These are phyloP conservation scores for Drosophila antonietae DNA, from an alignment of 2,888 invertebrate species.

Conservation along the genomic window DNA sequence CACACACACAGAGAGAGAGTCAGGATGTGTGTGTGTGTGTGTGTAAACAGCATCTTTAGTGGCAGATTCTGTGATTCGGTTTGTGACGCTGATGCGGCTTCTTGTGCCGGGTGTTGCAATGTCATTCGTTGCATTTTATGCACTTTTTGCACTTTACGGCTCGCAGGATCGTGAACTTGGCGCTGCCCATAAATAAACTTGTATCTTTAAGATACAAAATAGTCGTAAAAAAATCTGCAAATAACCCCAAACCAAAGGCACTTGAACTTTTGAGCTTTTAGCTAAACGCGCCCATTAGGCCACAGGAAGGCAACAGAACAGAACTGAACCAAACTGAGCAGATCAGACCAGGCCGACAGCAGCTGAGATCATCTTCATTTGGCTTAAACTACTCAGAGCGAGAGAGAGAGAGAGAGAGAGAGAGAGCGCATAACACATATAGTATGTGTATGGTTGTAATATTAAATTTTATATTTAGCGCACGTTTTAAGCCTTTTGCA, in stretches of 20 bases:
- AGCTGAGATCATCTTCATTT: constrained; percentile 33
- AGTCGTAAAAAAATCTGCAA: constrained; percentile 77
- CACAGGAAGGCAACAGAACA: constrained; percentile 19
- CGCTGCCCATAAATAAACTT: constrained; percentile 75
- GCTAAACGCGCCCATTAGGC: constrained; percentile 38
- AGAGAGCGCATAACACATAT: constrained; percentile 25
- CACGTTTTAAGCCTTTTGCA: constrained; percentile 69
- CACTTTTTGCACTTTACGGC: constrained; percentile 76
- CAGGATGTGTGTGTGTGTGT: not conserved
- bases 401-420: not conserved
- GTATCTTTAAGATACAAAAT: constrained; percentile 76
- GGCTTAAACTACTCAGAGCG: constrained; percentile 6
- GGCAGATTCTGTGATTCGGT: constrained; percentile 70
- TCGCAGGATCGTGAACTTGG: constrained; percentile 55
- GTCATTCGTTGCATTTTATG: constrained; percentile 77
- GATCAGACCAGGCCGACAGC: constrained; percentile 21
- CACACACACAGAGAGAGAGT: constrained; percentile 8
- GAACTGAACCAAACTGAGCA: not conserved
- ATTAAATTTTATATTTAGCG: constrained; percentile 78
- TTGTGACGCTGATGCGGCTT: constrained; percentile 71
- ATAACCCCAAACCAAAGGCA: constrained; percentile 60
- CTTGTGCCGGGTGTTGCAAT: constrained; percentile 72
- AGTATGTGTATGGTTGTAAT: constrained; percentile 50
- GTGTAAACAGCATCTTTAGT: constrained; percentile 68
- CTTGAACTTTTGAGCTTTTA: constrained; percentile 64